Evolutionary conservation across 1,140 invertebrate genomes (phyloP), one percentile per base, ranked within the genome.

Genomic region (Antheraea mylitta): DNA sequence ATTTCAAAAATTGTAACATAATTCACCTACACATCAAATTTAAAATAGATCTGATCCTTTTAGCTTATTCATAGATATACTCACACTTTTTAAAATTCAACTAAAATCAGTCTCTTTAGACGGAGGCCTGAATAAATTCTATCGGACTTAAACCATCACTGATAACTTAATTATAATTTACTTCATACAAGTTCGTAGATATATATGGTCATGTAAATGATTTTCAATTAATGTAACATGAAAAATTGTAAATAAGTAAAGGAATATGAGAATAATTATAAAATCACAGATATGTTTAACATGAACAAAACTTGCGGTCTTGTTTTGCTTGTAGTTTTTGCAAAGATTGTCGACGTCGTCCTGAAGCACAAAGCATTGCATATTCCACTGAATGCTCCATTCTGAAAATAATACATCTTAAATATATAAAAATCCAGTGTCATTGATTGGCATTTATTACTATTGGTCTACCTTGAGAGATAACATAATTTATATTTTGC

Each of bases 341-440:
- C 37, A 92, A 66, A 3, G 83, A 87, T 58, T 91, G 87, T 5
- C 88, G 80, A 9, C 89, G 82, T 18, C 90, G 77, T 0, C 90
- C 89, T 4, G 90, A 86, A 1, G 92, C 89, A 68, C 91, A 93
- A 18, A 91, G 79, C 92, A 93, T 90, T 3, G 92, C 92, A 59
- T 92, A 93, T 74, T 92, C 92, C 9, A 93, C 92, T 22, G 91
- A 93, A 0, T 81, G 76, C 71, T 93, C 92, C 92, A 93, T 93
- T 81, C 91, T 93, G 78, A 18, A 87, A 68, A 42, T 45, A 65
- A 62, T 37, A 37, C 8, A 36, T 18, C 3, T 42, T 30, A 30
- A 30, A 30, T 30, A 30, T 30, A 30, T 30, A 30, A 30, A 30
- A 30, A 30, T 30, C 22, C 22, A 30, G 22, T 30, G 4, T 30